Percentiles rank a stretch among this genome's conserved stretches.
Conservation (phyloP, 2,888 invertebrate genomes). For the Dryobotodes eremita region DNA sequence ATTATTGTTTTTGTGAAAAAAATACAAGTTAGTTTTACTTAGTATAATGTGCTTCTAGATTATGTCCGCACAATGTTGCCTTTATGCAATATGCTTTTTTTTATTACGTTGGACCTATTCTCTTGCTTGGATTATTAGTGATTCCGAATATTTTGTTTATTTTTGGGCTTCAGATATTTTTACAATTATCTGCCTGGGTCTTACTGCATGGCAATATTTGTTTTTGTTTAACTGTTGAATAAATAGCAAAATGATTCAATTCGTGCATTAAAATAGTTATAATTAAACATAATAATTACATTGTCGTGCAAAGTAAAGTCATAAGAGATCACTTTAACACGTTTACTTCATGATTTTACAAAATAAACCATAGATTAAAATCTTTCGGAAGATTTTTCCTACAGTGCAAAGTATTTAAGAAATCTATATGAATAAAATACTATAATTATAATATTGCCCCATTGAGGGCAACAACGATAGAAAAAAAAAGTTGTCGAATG, state of each 20-base stretch:
- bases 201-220: constrained; percentile 33
- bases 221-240: background rate
- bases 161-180: constrained; percentile 9
- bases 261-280: no score
- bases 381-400: background rate
- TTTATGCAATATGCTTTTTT: constrained; percentile 67
- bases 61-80: constrained; percentile 60
- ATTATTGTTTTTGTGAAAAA: background rate
- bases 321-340: no score
- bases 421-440: background rate
- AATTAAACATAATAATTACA: no score
- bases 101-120: constrained; percentile 67
- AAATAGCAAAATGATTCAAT: background rate
- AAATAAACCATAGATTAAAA: background rate
- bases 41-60: constrained; percentile 18
- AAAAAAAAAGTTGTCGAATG: background rate
- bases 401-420: background rate
- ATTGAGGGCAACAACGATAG: background rate
- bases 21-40: background rate
- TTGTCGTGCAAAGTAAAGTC: no score
- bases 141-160: constrained; percentile 25
- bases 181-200: constrained; percentile 5
- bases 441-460: background rate
- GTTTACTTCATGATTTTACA: background rate
- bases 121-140: constrained; percentile 42